Evolutionary conservation across 2,113 vertebrate species (phyloP), one percentile per base, ranked within the genome.

Genomic region (Nibea coibor): DNA sequence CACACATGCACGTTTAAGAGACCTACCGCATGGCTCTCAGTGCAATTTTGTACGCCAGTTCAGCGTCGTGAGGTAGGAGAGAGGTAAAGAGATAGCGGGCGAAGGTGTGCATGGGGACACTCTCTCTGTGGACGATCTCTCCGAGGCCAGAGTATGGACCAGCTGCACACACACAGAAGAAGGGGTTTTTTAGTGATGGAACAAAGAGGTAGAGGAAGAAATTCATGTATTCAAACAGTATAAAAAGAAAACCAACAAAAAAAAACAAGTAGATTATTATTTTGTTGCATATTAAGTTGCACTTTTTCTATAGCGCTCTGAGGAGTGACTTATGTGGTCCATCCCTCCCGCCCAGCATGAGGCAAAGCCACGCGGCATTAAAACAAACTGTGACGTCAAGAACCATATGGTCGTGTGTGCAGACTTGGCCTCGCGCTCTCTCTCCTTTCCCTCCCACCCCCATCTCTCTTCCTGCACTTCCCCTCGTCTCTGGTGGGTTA

Each of bases 31-130:
- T 99, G 88, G 98, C 98, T 97, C 97, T 97, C 96, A 99, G 97
- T 97, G 97, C 97, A 97, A 96, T 96, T 96, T 96, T 99, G 95
- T 99, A 99, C 94, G 98, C 98, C 95, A 99, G 89, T 95, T 99
- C 98, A 96, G 97, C 97, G 96, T 99, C 98, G 75, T 99, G 97
- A 99, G 98, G 98, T 99, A 99, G 97, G 95, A 99, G 98, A 94
- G 95, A 98, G 92, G 97, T 98, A 95, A 99, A 99, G 69, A 99
- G 97, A 97, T 98, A 98, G 95, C 98, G 98, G 96, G 98, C 97
- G 94, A 97, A 99, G 78, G 98, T 99, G 96, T 99, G 98, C 98
- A 99, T 99, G 93, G 98, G 98, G 93, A 99, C 97, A 3, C 98
- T 99, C 96, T 99, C 98, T 96, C 98, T 96, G 93, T 99, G 97